These are phyloP conservation scores for Nylanderia fulva DNA, from an alignment of 1,140 invertebrate genomes.

Conservation along the genomic window DNA sequence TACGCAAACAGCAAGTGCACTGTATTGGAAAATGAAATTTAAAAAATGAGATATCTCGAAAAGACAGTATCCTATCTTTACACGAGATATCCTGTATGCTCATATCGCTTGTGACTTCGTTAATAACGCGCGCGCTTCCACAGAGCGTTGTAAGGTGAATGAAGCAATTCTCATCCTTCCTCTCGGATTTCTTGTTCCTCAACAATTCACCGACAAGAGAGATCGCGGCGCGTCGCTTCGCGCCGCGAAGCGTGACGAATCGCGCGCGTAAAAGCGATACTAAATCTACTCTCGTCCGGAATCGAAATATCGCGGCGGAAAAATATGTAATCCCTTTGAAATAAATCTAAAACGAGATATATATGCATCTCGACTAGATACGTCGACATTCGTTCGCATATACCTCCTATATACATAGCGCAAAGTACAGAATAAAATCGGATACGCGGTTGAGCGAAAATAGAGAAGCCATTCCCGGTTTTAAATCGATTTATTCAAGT, in stretches of 20 bases:
- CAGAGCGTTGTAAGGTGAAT: constrained; percentile 18
- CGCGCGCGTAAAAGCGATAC: background rate
- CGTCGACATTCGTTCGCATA: background rate
- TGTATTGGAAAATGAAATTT: too few relatives aligned
- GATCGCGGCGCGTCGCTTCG: background rate
- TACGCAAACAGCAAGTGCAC: too few relatives aligned
- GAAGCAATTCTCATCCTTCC: constrained; percentile 25
- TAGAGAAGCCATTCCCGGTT: too few relatives aligned
- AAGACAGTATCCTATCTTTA: too few relatives aligned
- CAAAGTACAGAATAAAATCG: background rate
- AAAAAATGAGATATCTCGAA: too few relatives aligned
- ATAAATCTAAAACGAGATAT: background rate
- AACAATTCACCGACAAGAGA: constrained; percentile 23
- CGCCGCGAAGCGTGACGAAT: constrained; percentile 23
- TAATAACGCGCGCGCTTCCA: background rate
- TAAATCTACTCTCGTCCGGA: background rate
- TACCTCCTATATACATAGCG: background rate
- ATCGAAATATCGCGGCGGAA: background rate
- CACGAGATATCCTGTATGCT: too few relatives aligned
- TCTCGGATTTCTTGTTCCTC: constrained; percentile 11
- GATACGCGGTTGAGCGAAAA: too few relatives aligned
- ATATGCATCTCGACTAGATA: too few relatives aligned
- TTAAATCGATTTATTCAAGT: background rate
- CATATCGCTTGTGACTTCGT: background rate
- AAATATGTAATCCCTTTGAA: background rate